These are phyloP conservation scores for Tetraodon nigroviridis DNA, from an alignment of 2,113 vertebrate species.

Conservation along the genomic window DNA sequence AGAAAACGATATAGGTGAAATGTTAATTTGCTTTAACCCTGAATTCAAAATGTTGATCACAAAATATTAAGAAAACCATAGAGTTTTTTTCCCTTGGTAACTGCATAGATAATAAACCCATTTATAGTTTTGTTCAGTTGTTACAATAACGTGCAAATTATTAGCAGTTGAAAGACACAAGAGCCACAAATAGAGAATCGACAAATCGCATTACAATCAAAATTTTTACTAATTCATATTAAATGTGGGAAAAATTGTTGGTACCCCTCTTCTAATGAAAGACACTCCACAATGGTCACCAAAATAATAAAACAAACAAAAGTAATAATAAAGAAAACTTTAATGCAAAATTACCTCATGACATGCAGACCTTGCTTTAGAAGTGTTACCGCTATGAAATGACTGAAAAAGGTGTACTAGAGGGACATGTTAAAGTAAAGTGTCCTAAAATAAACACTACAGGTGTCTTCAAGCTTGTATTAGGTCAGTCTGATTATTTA, in stretches of 20 bases:
- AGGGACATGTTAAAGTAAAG: no score
- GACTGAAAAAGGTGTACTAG: no score
- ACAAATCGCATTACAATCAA: not conserved
- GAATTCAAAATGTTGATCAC: slow-evolving; percentile 8
- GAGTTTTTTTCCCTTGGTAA: no score
- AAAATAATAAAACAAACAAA: not conserved
- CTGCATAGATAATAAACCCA: slow-evolving; percentile 30
- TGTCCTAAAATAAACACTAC: no score
- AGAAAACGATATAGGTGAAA: no score
- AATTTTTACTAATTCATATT: no score
- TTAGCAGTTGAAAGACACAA: slow-evolving; percentile 18
- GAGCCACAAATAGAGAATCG: slow-evolving; percentile 9
- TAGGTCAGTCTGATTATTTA: no score
- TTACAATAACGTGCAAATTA: slow-evolving; percentile 22
- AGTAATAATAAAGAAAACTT: not conserved
- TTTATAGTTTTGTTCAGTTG: slow-evolving; percentile 22
- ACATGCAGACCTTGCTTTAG: not conserved
- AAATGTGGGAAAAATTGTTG: not conserved
- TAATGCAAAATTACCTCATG: not conserved
- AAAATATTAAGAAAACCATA: slow-evolving; percentile 17
- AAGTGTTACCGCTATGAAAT: no score
- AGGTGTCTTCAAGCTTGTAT: no score
- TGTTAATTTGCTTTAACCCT: not conserved
- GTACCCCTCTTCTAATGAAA: not conserved
- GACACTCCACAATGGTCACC: not conserved